Percentiles rank a stretch among this genome's conserved stretches.
Conservation (phyloP, 2,113 vertebrate genomes). For the Haemorhous mexicanus region DNA sequence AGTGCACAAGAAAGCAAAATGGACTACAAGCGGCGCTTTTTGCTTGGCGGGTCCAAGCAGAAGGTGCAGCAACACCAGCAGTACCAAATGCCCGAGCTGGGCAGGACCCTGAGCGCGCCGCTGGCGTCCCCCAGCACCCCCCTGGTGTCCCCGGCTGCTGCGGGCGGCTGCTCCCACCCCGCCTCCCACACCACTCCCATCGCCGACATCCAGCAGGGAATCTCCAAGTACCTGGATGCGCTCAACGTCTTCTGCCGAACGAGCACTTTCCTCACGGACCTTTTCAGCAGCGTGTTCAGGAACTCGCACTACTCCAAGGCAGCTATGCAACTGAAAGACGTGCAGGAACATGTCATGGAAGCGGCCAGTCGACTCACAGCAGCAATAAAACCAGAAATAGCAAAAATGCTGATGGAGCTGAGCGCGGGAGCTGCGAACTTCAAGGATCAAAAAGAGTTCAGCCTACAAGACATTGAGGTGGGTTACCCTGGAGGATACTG, state of each 20-base stretch:
- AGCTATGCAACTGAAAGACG: conserved; percentile 98
- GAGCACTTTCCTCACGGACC: conserved; percentile 96
- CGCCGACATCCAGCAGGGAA: conserved; percentile 98
- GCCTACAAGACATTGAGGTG: conserved; percentile 97
- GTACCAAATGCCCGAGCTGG: conserved; percentile 94
- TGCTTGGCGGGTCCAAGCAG: conserved; percentile 99
- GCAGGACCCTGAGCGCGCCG: conserved; percentile 90
- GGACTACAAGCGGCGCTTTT: conserved; percentile 99
- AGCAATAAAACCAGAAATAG: conserved; percentile 99
- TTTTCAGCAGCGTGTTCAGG: conserved; percentile 97
- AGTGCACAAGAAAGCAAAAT: conserved; percentile 98
- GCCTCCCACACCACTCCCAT: conserved; percentile 84
- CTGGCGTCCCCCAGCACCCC: conserved; percentile 82
- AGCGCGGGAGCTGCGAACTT: conserved; percentile 94
- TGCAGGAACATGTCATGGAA: conserved; percentile 99
- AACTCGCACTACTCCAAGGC: conserved; percentile 98
- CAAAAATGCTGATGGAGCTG: conserved; percentile 99
- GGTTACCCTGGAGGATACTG: background rate
- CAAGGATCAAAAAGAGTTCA: conserved; percentile 98
- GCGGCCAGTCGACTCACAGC: conserved; percentile 95
- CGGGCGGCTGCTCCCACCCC: conserved; percentile 75
- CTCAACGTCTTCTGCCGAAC: conserved; percentile 97
- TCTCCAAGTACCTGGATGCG: conserved; percentile 97
- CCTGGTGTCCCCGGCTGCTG: conserved; percentile 78
- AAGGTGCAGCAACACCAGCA: conserved; percentile 99